These are phyloP conservation scores for Lerista edwardsae DNA, from an alignment of 2,797 vertebrate genomes.

Conservation along the genomic window DNA sequence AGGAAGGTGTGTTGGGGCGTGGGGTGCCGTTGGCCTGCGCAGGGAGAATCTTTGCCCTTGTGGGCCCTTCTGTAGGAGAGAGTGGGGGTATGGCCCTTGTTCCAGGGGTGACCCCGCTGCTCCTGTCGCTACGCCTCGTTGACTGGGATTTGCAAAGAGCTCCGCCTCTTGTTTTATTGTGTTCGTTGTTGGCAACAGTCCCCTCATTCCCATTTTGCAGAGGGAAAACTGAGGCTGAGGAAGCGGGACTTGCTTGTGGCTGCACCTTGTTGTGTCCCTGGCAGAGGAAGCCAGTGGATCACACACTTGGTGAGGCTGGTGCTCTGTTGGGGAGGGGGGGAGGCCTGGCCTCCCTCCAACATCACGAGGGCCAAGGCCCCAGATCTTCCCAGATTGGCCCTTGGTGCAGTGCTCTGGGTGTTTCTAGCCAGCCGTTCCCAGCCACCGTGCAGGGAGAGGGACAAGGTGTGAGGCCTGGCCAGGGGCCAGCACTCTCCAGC, in stretches of 20 bases:
- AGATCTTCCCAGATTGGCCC: too few species aligned
- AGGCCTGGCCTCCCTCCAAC: too few species aligned
- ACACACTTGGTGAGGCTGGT: too few species aligned
- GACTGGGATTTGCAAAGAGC: background rate
- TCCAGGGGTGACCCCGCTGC: background rate
- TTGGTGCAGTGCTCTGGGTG: background rate
- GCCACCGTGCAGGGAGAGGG: background rate
- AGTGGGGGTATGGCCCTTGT: background rate
- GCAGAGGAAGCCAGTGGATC: background rate
- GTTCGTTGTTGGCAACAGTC: background rate
- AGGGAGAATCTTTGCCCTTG: too few species aligned
- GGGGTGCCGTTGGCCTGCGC: too few species aligned
- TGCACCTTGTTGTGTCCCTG: background rate
- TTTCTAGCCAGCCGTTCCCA: background rate
- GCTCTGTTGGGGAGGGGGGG: background rate
- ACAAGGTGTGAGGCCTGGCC: too few species aligned
- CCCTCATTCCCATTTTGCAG: background rate
- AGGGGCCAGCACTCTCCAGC: too few species aligned
- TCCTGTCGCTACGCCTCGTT: background rate
- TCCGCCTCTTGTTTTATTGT: background rate
- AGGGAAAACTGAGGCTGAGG: too few species aligned
- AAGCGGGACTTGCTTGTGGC: too few species aligned
- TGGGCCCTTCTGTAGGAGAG: background rate
- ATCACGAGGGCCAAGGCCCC: too few species aligned
- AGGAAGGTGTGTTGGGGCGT: too few species aligned